Percentiles rank a stretch among this genome's conserved stretches.
phyloP scores from a whole-genome alignment of 2,113 vertebrate genomes.

The Microcebus tavaratra region DNA sequence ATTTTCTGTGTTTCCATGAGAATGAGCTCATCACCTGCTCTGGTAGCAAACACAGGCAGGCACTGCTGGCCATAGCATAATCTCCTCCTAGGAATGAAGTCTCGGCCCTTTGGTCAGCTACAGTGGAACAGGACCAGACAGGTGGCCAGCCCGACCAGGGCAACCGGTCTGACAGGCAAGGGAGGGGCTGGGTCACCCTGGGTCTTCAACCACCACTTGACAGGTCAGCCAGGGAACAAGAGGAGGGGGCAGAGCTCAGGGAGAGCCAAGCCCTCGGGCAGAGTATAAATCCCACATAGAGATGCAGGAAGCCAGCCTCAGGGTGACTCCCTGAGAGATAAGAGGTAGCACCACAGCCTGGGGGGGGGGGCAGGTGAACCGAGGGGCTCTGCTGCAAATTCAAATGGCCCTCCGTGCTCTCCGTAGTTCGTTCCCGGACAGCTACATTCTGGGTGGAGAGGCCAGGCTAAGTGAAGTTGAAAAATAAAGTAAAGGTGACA shows the following conservation, averaged over 20 bases:
- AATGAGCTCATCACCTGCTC: neutral
- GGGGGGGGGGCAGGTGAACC: neutral
- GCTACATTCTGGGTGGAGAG: neutral
- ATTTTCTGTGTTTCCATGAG: neutral
- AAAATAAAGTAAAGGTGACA: neutral
- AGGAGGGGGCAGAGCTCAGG: neutral
- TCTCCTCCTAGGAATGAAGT: neutral
- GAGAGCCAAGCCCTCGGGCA: neutral
- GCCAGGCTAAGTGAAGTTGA: neutral
- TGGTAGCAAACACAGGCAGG: neutral
- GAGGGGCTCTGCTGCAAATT: neutral
- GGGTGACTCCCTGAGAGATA: neutral
- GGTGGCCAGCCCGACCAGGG: neutral
- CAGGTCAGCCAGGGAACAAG: neutral
- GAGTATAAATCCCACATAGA: neutral
- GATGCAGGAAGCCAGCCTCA: neutral
- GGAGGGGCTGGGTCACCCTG: neutral
- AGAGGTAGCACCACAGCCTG: neutral
- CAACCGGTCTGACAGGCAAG: neutral
- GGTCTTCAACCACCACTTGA: neutral
- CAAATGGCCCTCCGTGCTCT: neutral
- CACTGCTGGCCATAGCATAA: neutral
- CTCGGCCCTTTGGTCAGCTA: neutral
- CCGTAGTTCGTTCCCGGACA: neutral
- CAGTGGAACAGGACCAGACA: neutral